Percentiles rank a stretch among this genome's conserved stretches.
Conservation (phyloP, 2,113 vertebrate genomes). For the Edolisoma coerulescens region DNA sequence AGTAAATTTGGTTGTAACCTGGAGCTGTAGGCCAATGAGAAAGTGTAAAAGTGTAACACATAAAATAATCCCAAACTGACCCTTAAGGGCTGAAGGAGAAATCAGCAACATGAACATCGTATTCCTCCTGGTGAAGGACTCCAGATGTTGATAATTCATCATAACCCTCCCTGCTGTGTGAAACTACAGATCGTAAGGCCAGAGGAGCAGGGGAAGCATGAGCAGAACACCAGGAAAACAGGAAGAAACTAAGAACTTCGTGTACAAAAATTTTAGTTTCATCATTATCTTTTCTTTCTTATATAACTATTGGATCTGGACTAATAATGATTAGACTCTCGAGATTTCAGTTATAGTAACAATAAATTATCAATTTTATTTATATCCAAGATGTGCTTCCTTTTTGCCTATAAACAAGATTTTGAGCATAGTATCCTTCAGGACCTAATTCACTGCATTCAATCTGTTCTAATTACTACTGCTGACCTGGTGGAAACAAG, state of each 20-base stretch:
- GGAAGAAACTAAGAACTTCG: background rate
- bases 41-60: background rate
- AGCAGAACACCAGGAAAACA: background rate
- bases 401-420: background rate
- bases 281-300: background rate
- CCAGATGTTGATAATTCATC: background rate
- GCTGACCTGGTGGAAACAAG: constrained; percentile 15
- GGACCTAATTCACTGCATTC: background rate
- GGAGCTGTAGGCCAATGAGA: background rate
- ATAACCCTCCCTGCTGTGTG: background rate
- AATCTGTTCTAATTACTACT: constrained; percentile 38
- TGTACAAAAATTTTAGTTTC: background rate
- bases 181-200: background rate
- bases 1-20: background rate
- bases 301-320: background rate
- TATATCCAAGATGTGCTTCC: background rate
- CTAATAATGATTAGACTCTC: background rate
- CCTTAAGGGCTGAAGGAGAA: background rate
- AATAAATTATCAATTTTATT: background rate
- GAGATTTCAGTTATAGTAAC: background rate
- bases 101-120: background rate
- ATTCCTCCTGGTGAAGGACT: background rate
- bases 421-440: background rate
- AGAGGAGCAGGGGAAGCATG: background rate
- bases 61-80: background rate